A percentile compares a stretch with the other conserved stretches of the same genome.
phyloP scores from a whole-genome alignment of 2,113 vertebrate species.

The Esox niger region DNA sequence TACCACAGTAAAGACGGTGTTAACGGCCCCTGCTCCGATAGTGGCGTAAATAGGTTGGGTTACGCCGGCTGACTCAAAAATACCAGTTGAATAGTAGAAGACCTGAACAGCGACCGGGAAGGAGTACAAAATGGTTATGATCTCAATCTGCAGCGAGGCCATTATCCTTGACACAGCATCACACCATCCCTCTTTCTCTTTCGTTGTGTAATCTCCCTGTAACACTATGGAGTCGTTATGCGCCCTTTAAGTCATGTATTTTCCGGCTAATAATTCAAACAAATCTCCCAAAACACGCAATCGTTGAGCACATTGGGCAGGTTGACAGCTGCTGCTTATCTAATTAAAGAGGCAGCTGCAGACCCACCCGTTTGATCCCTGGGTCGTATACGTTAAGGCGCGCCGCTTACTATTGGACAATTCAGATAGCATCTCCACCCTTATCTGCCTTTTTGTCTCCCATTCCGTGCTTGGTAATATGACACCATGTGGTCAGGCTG shows the following conservation, averaged over 20 bases:
- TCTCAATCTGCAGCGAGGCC: too few species aligned
- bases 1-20: slow-evolving; percentile 88
- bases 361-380: too few species aligned
- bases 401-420: too few species aligned
- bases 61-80: slow-evolving; percentile 85
- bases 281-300: background rate
- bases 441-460: background rate
- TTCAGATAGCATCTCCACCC: too few species aligned
- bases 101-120: slow-evolving; percentile 72
- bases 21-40: slow-evolving; percentile 90
- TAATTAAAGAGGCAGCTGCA: background rate
- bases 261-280: background rate
- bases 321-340: background rate
- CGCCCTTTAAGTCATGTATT: background rate
- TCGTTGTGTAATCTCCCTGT: background rate
- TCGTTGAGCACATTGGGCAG: too few species aligned
- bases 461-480: background rate
- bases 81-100: slow-evolving; percentile 94
- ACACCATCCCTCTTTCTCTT: too few species aligned
- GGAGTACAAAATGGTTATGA: background rate
- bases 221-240: too few species aligned
- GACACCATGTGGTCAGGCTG: background rate
- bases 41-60: slow-evolving; percentile 87
- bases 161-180: too few species aligned
- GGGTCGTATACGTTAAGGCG: too few species aligned